Evolutionary conservation across 2,888 invertebrate genomes (phyloP).

Genomic region (Oscheius myriophilus): DNA sequence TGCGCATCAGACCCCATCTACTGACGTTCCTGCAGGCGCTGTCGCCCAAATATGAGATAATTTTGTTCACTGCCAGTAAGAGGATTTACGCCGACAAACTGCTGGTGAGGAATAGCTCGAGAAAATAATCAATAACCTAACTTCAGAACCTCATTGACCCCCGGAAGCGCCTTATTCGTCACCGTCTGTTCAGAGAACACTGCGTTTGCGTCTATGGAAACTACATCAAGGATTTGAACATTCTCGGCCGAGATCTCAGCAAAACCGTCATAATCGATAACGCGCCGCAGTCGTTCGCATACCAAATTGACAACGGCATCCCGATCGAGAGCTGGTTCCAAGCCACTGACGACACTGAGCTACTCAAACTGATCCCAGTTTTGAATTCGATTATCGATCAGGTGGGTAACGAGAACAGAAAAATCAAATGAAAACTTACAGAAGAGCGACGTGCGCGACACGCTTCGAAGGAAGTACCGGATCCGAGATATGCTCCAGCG

Average conservation of each 20-base stretch:
- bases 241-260: slow-evolving; percentile 88
- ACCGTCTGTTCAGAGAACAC: slow-evolving; percentile 91
- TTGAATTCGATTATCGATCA: slow-evolving; percentile 76
- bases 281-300: slow-evolving; percentile 89
- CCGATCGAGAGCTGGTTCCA: slow-evolving; percentile 97
- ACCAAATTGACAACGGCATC: slow-evolving; percentile 91
- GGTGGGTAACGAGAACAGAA: slow-evolving; percentile 25
- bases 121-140: background rate
- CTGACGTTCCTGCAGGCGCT: slow-evolving; percentile 89
- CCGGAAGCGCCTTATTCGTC: slow-evolving; percentile 84
- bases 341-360: slow-evolving; percentile 86
- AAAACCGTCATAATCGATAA: slow-evolving; percentile 88
- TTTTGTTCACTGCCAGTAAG: slow-evolving; percentile 93
- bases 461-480: slow-evolving; percentile 88
- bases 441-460: slow-evolving; percentile 89
- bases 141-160: slow-evolving; percentile 85
- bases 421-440: slow-evolving; percentile 65
- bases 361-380: slow-evolving; percentile 90
- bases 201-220: slow-evolving; percentile 94
- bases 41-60: slow-evolving; percentile 88
- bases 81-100: slow-evolving; percentile 92
- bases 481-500: slow-evolving; percentile 88
- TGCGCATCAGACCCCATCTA: slow-evolving; percentile 89
- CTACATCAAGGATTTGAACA: slow-evolving; percentile 92
- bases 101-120: slow-evolving; percentile 73